Evolutionary conservation across 2,797 vertebrate genomes (phyloP).

Genomic region (Arremon brunneinucha): DNA sequence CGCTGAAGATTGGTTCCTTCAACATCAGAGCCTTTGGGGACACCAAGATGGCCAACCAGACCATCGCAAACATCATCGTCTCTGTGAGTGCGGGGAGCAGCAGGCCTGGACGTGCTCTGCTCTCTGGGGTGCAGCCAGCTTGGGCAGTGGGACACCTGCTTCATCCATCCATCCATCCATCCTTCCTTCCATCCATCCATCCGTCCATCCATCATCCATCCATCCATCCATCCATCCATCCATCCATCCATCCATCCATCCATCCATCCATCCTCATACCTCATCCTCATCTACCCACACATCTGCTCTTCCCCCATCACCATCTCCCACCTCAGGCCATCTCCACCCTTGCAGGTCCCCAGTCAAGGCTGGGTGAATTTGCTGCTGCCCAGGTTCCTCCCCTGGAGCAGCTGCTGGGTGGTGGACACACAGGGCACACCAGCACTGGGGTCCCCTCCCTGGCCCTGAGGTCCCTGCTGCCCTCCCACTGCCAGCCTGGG

Average conservation of each 20-base stretch:
- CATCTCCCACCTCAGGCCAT: not conserved
- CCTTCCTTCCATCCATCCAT: not conserved
- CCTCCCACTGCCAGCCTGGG: not conserved
- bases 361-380: fast-evolving
- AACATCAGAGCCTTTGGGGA: constrained; percentile 74
- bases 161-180: not conserved
- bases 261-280: no score
- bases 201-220: no score
- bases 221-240: not conserved
- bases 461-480: not conserved
- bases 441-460: not conserved
- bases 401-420: not conserved
- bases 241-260: no score
- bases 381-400: not conserved
- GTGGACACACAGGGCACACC: not conserved
- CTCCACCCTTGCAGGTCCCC: not conserved
- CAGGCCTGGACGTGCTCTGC: not conserved
- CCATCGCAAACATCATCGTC: constrained; percentile 47
- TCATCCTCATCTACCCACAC: no score
- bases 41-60: constrained; percentile 72
- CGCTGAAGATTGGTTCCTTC: constrained; percentile 67
- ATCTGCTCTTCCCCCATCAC: not conserved
- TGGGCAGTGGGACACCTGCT: not conserved
- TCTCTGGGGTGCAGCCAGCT: not conserved
- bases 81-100: constrained; percentile 44